A percentile compares a stretch with the other conserved stretches of the same genome.
These are phyloP conservation scores for Trisateles emortualis DNA, from an alignment of 2,888 invertebrate species.

Conservation along the genomic window DNA sequence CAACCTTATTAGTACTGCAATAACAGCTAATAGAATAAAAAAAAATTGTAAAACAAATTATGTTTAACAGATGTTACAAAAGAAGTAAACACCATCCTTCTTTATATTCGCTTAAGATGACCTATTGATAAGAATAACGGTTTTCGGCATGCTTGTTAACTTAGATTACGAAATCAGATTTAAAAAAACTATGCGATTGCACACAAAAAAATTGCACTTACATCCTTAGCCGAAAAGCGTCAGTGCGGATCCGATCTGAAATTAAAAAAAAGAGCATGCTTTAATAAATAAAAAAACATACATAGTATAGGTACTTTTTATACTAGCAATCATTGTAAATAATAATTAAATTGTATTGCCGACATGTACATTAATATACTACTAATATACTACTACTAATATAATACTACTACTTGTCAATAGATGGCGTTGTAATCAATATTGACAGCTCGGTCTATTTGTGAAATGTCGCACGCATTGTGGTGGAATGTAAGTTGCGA, in stretches of 20 bases:
- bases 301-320: background rate
- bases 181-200: conserved; percentile 23
- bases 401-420: conserved; percentile 50
- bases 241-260: conserved; percentile 24
- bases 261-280: conserved; percentile 17
- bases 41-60: conserved; percentile 12
- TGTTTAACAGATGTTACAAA: conserved; percentile 46
- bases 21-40: background rate
- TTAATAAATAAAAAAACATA: conserved; percentile 1
- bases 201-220: conserved; percentile 44
- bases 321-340: background rate
- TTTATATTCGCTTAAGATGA: conserved; percentile 64
- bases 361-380: background rate
- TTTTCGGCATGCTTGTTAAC: conserved; percentile 45
- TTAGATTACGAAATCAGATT: conserved; percentile 50
- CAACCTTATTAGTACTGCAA: background rate
- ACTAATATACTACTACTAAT: no score
- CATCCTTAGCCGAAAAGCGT: conserved; percentile 29
- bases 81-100: conserved; percentile 55
- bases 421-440: conserved; percentile 61
- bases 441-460: conserved; percentile 31
- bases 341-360: background rate
- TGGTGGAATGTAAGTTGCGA: conserved; percentile 45
- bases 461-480: conserved; percentile 45
- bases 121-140: conserved; percentile 63